Base-by-base conservation (phyloP, 2,888 invertebrate species). In the Melanostoma mellinum region DNA sequence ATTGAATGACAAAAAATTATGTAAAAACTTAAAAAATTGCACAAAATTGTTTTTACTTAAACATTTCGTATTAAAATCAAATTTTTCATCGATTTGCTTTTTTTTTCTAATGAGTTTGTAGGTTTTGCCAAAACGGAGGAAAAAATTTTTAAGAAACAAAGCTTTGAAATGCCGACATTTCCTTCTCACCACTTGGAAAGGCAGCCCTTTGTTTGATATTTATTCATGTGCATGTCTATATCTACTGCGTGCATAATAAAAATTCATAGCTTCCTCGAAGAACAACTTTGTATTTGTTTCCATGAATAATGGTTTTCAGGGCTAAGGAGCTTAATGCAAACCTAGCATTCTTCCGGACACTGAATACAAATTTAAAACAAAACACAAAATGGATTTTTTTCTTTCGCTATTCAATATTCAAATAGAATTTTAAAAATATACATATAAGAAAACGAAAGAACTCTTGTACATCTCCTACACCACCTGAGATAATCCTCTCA, bases 401-500 rank as follows among this genome's bases (percentile, higher is more conserved):
- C 44, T 44, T 42, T 30, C 36, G 10, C 32, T 50, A 50, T 56
- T 63, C 58, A 69, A 76, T 81, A 81, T 76, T 81, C 77, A 72
- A 82, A 77, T 73, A 42, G 44, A 73, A 50, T 53, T 58, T 33
- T 53, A 36, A 67, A 55, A 58, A 65, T 55, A n/a, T 3, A 52
- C 3, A 53, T 67, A 56, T 40, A 60, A 46, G 69, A 63, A 63
- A 38, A 44, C 35, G 67, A 48, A 63, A 69, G 36, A 73, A 65
- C 32, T 67, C 53, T 33, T 40, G 8, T 20, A 2, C 3, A 8
- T 4, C 20, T 30, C 30, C 1, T 32, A 63, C 53, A 73, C 40
- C 72, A 78, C 73, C 82, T 78, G 58, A 74, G 78, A 74, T 78
- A 84, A 84, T 74, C 82, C 65, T 65, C 73, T 84, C 82, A 84